Evolutionary conservation across 2,888 invertebrate species (phyloP), one percentile per base, ranked within the genome.

Genomic region (Serrognathus titanus): DNA sequence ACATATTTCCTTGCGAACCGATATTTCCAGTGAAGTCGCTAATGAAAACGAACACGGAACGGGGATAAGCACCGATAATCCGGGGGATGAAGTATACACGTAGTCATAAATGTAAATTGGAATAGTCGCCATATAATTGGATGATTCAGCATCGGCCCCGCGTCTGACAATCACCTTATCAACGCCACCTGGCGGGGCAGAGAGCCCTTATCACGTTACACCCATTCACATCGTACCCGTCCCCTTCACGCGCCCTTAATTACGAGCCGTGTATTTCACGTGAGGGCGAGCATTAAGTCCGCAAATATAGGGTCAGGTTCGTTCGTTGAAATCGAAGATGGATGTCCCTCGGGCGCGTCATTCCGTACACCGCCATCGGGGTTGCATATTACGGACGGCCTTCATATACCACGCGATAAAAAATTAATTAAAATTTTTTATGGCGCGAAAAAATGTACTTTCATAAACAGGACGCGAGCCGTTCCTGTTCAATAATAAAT

Each of bases 171-270:
- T 61, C 59, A 58, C 61, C 60, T 61, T 61, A 63, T 63, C 63
- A 60, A 53, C 62, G 48, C 59, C 61, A 62, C 63, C 63, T 62
- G 68, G 62, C 60, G 59, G 58, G 40, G 59, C 50, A 52, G 55
- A 59, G 58, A 61, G 51, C 55, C 61, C 63, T 65, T 66, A 66
- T 66, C 65, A 62, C 53, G 57, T 60, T 63, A 64, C 61, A 51
- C 40, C 61, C 61, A 59, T 63, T 61, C 62, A 60, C 53, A 54
- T 58, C 58, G 36, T 51, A 54, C 56, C 61, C 57, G 59, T 56
- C 50, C 24, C 24, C 24, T 31, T 31, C 24, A 7, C 24, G 24
- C 24, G 43, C 55, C 57, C 50, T 62, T 61, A 61, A 61, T 61
- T 57, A 57, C 55, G 53, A 57, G 47, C 53, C 41, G 43, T 43